Base-by-base conservation (phyloP, 2,113 vertebrate genomes). In the Pipa parva region DNA sequence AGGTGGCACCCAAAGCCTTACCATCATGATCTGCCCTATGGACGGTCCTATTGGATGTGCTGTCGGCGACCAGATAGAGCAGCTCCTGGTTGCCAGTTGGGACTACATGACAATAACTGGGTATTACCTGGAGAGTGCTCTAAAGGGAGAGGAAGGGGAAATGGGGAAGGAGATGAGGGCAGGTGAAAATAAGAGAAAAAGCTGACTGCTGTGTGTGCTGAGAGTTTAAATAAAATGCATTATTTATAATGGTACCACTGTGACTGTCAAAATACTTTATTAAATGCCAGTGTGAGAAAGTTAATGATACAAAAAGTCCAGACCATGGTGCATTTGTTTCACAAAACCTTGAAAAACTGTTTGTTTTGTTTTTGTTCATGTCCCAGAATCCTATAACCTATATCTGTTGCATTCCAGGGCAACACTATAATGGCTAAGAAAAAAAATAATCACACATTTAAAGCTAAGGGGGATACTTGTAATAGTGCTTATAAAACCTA, bases 21-120 rank as follows among this genome's bases (percentile, higher is more conserved):
- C 85, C 96, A 98, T 92, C 96, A 97, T 4, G 96, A 98, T 89
- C 87, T 98, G 84, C 95, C 95, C 88, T 98, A 98, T 0, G 96
- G 96, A 84, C 91, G 96, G 1, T 98, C 96, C 48, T 98, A 98
- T 75, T 98, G 96, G 96, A 98, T 98, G 95, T 98, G 96, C 76
- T 98, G 96, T 79, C 91, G 96, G 1, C 78, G 92, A 3, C 84
- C 92, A 0, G 95, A 98, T 11, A 90, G 91, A 1, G 93, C 97
- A 52, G 93, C 96, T 0, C 93, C 94, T 0, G 96, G 96, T 4
- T 98, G 96, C 75, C 82, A 93, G 9, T 87, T 97, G 4, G 95
- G 94, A 3, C 83, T 98, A 51, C 95, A 98, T 0, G 95, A 98
- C 27, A 98, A 98, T 79, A 94, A 98, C 72, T 98, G 95, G 95